These are phyloP conservation scores for Probaryconus sp. DNA, from an alignment of 1,140 invertebrate genomes.

Conservation along the genomic window DNA sequence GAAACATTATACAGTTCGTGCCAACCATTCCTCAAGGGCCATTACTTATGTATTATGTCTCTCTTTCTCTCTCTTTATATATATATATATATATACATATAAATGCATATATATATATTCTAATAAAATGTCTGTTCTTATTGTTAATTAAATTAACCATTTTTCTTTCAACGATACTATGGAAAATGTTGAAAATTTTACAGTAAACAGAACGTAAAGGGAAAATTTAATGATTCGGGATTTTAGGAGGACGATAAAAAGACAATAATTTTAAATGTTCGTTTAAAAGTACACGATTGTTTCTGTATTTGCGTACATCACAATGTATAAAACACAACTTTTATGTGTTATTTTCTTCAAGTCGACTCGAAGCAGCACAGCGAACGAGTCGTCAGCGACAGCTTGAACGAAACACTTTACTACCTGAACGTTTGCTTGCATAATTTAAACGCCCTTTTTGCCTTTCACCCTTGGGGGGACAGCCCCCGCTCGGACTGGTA, in stretches of 20 bases:
- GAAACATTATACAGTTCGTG: conserved; percentile 33
- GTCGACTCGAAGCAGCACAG: conserved; percentile 33
- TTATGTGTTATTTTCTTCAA: conserved; percentile 13
- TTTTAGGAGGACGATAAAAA: no score
- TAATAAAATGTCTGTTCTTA: no score
- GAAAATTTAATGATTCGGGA: no score
- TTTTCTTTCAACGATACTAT: no score
- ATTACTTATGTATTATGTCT: conserved; percentile 31
- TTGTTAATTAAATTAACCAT: no score
- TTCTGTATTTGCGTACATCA: conserved; percentile 1
- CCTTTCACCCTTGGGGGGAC: conserved; percentile 37
- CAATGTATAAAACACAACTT: conserved; percentile 12
- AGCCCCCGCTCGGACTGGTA: conserved; percentile 13
- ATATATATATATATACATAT: no score
- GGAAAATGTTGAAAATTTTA: no score
- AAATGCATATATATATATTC: conserved; percentile 7
- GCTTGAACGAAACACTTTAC: conserved; percentile 60
- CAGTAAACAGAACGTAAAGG: no score
- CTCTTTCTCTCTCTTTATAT: no score
- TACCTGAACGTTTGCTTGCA: conserved; percentile 65
- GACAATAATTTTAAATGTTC: no score
- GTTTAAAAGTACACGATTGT: background rate
- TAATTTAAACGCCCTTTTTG: conserved; percentile 63
- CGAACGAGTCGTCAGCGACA: conserved; percentile 38
- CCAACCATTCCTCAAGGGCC: conserved; percentile 29